Evolutionary conservation across 2,797 vertebrate genomes (phyloP).

Genomic region (Pseudocheirus occidentalis): DNA sequence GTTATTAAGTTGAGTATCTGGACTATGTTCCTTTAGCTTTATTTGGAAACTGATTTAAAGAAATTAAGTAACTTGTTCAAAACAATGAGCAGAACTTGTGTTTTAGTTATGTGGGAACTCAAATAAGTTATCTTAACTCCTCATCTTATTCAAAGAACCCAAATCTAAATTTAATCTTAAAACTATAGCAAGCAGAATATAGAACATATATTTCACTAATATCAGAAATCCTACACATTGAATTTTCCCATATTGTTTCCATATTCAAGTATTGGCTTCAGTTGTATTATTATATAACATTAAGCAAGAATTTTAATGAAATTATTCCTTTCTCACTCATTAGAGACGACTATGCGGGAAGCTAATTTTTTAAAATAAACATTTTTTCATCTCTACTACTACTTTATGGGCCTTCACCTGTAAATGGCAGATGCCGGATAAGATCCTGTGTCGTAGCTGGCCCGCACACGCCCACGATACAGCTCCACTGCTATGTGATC

Average conservation of each 20-base stretch:
- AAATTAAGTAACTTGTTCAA: background rate
- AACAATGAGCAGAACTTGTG: background rate
- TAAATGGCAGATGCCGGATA: constrained; percentile 97
- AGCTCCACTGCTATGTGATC: constrained; percentile 97
- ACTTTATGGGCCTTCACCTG: constrained; percentile 88
- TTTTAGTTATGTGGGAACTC: background rate
- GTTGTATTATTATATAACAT: background rate
- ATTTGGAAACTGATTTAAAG: background rate
- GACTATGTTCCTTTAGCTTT: background rate
- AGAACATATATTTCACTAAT: background rate
- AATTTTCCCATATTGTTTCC: background rate
- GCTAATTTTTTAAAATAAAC: background rate
- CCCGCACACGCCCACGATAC: constrained; percentile 94
- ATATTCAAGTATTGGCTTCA: background rate
- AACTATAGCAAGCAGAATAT: background rate
- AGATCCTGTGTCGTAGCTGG: constrained; percentile 95
- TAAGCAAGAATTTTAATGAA: background rate
- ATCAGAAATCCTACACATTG: background rate
- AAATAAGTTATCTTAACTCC: background rate
- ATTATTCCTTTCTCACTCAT: background rate
- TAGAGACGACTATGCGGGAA: background rate
- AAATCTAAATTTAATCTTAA: background rate
- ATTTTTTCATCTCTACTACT: constrained; percentile 65
- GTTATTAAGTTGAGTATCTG: background rate
- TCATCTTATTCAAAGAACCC: background rate